Evolutionary conservation across 1,140 invertebrate species (phyloP).

Genomic region (Atta colombica): DNA sequence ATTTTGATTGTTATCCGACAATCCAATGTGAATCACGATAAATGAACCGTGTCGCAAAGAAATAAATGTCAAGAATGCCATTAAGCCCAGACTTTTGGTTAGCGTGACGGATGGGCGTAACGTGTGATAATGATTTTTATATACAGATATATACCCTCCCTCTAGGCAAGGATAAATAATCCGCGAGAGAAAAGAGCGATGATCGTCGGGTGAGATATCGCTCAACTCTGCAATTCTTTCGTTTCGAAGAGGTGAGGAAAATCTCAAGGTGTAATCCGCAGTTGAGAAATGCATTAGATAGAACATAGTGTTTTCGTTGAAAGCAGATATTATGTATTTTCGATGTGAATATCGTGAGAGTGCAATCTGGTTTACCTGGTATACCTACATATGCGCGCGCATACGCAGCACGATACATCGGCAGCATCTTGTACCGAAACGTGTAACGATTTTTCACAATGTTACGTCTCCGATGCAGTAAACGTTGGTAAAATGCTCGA

Average conservation of each 20-base stretch:
- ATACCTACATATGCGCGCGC: not conserved
- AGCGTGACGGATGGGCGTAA: not conserved
- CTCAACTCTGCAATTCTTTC: not conserved
- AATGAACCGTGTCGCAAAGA: not conserved
- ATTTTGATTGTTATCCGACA: constrained; percentile 22
- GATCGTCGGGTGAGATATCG: not conserved
- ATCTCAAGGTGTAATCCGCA: not conserved
- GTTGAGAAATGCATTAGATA: constrained; percentile 9
- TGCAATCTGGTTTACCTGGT: not conserved
- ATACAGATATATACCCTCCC: not conserved
- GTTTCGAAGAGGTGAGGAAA: not conserved
- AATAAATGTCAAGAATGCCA: constrained; percentile 26
- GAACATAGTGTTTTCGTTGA: constrained; percentile 2
- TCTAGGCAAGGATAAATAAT: constrained; percentile 11
- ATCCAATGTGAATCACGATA: constrained; percentile 21
- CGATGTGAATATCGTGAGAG: not conserved
- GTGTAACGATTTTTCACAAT: constrained; percentile 41
- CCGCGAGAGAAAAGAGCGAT: not conserved
- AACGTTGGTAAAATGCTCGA: not conserved
- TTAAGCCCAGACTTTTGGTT: constrained; percentile 26
- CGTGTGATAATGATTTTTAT: constrained; percentile 13
- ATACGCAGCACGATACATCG: constrained; percentile 2
- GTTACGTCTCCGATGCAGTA: not conserved
- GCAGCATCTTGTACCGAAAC: constrained; percentile 9
- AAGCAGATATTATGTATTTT: not conserved